Evolutionary conservation across 2,797 vertebrate genomes (phyloP).

Genomic region (Trachurus trachurus): DNA sequence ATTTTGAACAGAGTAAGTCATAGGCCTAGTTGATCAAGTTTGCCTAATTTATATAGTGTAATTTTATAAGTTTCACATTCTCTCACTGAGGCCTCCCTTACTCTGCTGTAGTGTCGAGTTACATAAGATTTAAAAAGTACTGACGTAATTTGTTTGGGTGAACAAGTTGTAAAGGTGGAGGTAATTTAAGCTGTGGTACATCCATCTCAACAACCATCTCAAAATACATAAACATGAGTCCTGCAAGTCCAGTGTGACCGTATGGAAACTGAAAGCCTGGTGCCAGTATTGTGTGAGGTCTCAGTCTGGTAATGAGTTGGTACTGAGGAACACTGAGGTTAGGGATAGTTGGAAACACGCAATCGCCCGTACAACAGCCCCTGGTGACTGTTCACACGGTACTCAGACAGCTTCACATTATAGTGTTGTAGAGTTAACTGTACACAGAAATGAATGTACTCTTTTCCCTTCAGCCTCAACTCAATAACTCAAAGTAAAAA

Average conservation of each 20-base stretch:
- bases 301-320: conserved; percentile 22
- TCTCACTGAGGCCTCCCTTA: conserved; percentile 5
- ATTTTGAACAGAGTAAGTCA: conserved; percentile 39
- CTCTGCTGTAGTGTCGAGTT: conserved; percentile 4
- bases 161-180: conserved; percentile 33
- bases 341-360: conserved; percentile 26
- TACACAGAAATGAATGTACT: background rate
- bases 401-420: background rate
- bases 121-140: conserved; percentile 21
- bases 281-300: conserved; percentile 40
- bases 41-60: background rate
- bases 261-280: conserved; percentile 29
- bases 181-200: conserved; percentile 13
- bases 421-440: background rate
- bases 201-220: conserved; percentile 35
- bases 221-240: conserved; percentile 42
- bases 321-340: conserved; percentile 20
- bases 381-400: background rate
- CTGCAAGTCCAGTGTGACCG: conserved; percentile 32
- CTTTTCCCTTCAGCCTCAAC: background rate
- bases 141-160: conserved; percentile 46
- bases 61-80: conserved; percentile 35
- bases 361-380: background rate
- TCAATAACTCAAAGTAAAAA: background rate
- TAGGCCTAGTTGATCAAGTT: conserved; percentile 23